Evolutionary conservation across 1,140 invertebrate species (phyloP).

Genomic region (Papilio dardanus): DNA sequence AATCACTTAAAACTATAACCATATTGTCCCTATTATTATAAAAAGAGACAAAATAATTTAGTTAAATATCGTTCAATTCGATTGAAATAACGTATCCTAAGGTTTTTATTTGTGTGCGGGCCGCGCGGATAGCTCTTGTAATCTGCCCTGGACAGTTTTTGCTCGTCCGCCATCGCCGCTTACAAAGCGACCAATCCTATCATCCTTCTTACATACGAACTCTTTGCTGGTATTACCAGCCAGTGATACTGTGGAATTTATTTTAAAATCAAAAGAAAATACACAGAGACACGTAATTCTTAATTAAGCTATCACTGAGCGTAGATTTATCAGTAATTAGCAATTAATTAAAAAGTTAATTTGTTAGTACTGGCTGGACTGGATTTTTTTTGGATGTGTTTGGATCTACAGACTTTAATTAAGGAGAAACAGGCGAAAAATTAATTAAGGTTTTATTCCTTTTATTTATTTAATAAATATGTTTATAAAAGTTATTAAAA

Average conservation of each 20-base stretch:
- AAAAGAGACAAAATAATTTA: no score
- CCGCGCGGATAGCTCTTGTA: not conserved
- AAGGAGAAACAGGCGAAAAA: no score
- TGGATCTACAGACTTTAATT: no score
- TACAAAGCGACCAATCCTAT: not conserved
- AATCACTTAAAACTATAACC: no score
- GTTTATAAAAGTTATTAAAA: not conserved
- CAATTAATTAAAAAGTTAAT: no score
- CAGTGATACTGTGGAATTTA: not conserved
- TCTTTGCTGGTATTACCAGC: slow-evolving; percentile 3
- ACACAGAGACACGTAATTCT: not conserved
- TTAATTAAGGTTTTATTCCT: no score
- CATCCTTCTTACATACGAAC: not conserved
- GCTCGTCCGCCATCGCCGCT: not conserved
- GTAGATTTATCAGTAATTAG: not conserved
- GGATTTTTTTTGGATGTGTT: no score
- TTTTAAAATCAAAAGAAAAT: not conserved
- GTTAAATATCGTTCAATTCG: not conserved
- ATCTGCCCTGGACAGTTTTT: slow-evolving; percentile 6
- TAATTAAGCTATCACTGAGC: not conserved
- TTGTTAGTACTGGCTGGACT: no score
- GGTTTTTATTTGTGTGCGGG: not conserved
- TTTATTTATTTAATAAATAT: no score
- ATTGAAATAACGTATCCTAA: not conserved
- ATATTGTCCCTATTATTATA: no score